Percentiles rank a stretch among this genome's conserved stretches.
Evolutionary conservation across 1,140 invertebrate species (phyloP).

Genomic region (Acromyrmex echinatior): DNA sequence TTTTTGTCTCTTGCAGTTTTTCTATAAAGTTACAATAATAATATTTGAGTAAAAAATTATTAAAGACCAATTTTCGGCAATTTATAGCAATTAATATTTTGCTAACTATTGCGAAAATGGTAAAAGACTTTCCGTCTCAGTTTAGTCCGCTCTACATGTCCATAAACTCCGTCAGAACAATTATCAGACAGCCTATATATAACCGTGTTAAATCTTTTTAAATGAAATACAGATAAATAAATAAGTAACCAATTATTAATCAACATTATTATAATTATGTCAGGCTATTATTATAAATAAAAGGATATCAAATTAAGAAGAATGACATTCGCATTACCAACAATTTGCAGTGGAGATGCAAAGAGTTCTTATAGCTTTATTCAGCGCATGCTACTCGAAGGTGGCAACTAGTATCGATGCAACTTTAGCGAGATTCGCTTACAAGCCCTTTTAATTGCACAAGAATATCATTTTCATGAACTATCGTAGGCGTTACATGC

Average conservation of each 20-base stretch:
- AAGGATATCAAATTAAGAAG: conserved; percentile 3
- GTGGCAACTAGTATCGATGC: conserved; percentile 40
- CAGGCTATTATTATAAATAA: conserved; percentile 20
- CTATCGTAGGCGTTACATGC: conserved; percentile 37
- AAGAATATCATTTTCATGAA: conserved; percentile 10
- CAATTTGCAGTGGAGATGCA: conserved; percentile 42
- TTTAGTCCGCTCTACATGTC: too few species aligned
- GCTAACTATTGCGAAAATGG: too few species aligned
- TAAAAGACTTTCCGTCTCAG: too few species aligned
- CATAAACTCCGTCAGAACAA: too few species aligned
- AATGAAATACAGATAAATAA: not conserved
- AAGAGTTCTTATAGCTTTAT: conserved; percentile 36
- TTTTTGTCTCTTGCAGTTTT: too few species aligned
- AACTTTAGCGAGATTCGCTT: conserved; percentile 14
- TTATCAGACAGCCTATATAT: not conserved
- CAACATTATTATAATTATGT: not conserved
- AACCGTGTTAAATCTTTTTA: not conserved
- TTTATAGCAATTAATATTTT: too few species aligned
- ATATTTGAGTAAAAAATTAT: too few species aligned
- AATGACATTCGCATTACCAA: conserved; percentile 19
- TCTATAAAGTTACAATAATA: too few species aligned
- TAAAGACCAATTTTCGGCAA: too few species aligned
- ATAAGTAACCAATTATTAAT: not conserved
- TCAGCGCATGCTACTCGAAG: conserved; percentile 44
- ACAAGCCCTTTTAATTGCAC: conserved; percentile 7